Evolutionary conservation across 2,888 invertebrate genomes (phyloP).

Genomic region (Disparrhopalites patrizii): DNA sequence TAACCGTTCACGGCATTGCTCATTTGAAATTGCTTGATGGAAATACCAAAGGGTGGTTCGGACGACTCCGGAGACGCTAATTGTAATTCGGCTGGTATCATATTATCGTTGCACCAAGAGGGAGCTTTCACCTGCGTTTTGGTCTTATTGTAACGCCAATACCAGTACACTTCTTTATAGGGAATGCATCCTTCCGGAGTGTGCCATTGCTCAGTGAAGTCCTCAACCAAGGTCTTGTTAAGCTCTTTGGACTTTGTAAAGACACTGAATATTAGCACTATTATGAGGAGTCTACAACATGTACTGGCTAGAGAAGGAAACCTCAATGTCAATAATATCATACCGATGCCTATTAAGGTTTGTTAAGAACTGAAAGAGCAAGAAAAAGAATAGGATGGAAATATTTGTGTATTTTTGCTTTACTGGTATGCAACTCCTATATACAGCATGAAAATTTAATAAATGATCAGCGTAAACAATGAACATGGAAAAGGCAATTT

Average conservation of each 20-base stretch:
- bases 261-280: too few relatives aligned
- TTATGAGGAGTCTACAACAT: background rate
- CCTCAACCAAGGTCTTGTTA: too few relatives aligned
- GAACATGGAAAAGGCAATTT: too few relatives aligned
- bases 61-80: background rate
- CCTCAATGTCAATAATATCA: background rate
- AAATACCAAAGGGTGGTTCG: background rate
- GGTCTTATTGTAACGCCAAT: background rate
- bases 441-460: too few relatives aligned
- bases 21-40: background rate
- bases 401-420: too few relatives aligned
- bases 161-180: background rate
- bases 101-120: background rate
- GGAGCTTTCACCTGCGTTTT: background rate
- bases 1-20: slow-evolving; percentile 10
- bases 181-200: slow-evolving; percentile 10
- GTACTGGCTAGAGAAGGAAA: background rate
- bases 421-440: too few relatives aligned
- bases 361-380: too few relatives aligned
- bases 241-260: too few relatives aligned
- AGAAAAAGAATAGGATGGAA: too few relatives aligned
- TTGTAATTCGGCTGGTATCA: background rate
- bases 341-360: too few relatives aligned
- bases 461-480: too few relatives aligned
- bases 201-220: slow-evolving; percentile 10